Evolutionary conservation across 92 coral and sea anemone species (phyloP), one percentile per base, ranked within the genome.

Genomic region (Desmophyllum pertusum): DNA sequence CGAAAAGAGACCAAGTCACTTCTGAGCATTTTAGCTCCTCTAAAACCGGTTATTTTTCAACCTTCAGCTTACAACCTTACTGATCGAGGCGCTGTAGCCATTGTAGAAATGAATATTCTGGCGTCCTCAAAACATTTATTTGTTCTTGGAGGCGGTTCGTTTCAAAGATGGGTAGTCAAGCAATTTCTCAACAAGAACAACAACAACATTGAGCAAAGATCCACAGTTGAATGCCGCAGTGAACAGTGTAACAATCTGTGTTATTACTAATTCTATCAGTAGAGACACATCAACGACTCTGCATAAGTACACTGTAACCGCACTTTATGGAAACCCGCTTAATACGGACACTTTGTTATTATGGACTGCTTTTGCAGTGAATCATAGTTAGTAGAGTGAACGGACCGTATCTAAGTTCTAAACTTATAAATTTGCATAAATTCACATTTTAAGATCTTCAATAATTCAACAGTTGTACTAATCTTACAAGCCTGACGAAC

Each of bases 71-170:
- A 86, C 23, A 88, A 89, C 65, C 95, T 93, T 71, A 87, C 86
- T 3, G 81, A 76, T 39, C 48, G 69, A 35, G 98, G 98, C 38
- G 88, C 94, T 10, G 91, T 93, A 27, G 98, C 98, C 6, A 95
- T 95, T 25, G 76, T 92, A 19, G 98, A 95, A 66, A 95, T 95
- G 96, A 92, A 88, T 78, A 90, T 95, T 29, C 92, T 95, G 19
- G 92, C 93, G 43, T 89, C 94, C 15, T 96, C 94, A 17, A 81
- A 78, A 30, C 86, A 91, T 42, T 89, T 95, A 57, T 86, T 86
- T 80, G 89, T 94, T 21, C 75, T 95, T n/a, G 98, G 98, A 14
- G 93, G 96, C 81, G 98, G 98, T 8, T 86, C 91, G 46, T 95
- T 93, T 84, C 98, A 95, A 75, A 85, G 89, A 27, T 95, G 98